phyloP scores from a whole-genome alignment of 2,113 vertebrate species.

The Oxygymnocypris stewartii region DNA sequence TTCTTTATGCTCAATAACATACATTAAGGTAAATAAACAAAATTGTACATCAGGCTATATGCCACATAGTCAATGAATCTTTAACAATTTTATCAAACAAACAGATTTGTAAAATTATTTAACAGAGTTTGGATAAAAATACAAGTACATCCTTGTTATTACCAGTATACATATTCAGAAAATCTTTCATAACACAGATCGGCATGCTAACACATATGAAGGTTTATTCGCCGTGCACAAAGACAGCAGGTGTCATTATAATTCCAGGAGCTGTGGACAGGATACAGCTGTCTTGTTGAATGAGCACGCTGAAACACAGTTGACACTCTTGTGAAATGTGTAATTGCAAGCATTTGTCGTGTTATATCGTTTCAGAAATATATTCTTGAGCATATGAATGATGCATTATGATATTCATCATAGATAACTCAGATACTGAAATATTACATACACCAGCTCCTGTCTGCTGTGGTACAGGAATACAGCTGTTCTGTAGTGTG shows the following conservation, averaged over 20 bases:
- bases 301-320: background rate
- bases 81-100: background rate
- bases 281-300: background rate
- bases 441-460: background rate
- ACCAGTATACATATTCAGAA: background rate
- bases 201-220: background rate
- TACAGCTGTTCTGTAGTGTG: background rate
- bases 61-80: background rate
- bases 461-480: background rate
- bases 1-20: background rate
- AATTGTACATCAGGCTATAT: background rate
- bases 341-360: background rate
- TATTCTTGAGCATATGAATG: background rate
- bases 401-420: background rate
- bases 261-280: background rate
- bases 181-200: background rate
- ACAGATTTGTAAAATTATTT: background rate
- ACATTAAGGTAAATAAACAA: background rate
- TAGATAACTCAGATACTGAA: background rate
- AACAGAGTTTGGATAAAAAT: background rate
- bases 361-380: background rate
- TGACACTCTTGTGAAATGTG: background rate
- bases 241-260: slow-evolving; percentile 8
- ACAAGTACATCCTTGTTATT: background rate
- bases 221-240: background rate